These are phyloP conservation scores for Apocrypta bakeri DNA, from an alignment of 1,140 invertebrate species.

Conservation along the genomic window DNA sequence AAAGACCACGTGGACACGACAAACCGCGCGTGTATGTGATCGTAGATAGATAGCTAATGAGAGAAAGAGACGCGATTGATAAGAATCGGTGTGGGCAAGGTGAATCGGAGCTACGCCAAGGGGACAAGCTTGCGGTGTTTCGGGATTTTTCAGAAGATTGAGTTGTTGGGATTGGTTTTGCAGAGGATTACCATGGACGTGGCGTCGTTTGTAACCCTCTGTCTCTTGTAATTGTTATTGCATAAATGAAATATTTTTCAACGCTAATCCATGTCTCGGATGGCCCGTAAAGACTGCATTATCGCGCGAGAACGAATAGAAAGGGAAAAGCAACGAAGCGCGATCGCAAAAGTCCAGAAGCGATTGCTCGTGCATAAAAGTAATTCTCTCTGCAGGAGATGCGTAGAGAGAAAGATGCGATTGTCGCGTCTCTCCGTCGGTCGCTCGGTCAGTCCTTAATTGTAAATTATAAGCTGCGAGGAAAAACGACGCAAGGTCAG, in stretches of 20 bases:
- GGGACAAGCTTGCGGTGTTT: not conserved
- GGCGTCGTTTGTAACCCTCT: no score
- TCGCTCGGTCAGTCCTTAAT: slow-evolving; percentile 34
- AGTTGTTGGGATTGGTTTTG: not conserved
- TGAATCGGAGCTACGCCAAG: not conserved
- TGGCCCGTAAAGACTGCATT: no score
- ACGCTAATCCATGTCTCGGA: no score
- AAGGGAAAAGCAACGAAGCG: not conserved
- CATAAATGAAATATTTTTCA: no score
- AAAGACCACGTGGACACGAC: not conserved
- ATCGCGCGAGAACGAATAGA: no score
- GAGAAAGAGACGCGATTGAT: slow-evolving; percentile 12
- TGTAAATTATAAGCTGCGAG: slow-evolving; percentile 47
- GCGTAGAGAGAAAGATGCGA: not conserved
- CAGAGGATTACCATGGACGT: no score
- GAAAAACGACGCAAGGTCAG: slow-evolving; percentile 45
- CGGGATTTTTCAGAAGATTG: not conserved
- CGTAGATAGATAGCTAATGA: slow-evolving; percentile 9
- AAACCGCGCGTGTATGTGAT: not conserved
- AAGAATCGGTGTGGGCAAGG: slow-evolving; percentile 21
- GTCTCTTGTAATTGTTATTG: no score
- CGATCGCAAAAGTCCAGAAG: slow-evolving; percentile 14
- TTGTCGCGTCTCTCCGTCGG: slow-evolving; percentile 26
- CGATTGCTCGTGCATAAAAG: not conserved
- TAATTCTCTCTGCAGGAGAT: not conserved